These are phyloP conservation scores for Mesorhabditis spiculigera DNA, from an alignment of 2,888 invertebrate genomes.

Conservation along the genomic window DNA sequence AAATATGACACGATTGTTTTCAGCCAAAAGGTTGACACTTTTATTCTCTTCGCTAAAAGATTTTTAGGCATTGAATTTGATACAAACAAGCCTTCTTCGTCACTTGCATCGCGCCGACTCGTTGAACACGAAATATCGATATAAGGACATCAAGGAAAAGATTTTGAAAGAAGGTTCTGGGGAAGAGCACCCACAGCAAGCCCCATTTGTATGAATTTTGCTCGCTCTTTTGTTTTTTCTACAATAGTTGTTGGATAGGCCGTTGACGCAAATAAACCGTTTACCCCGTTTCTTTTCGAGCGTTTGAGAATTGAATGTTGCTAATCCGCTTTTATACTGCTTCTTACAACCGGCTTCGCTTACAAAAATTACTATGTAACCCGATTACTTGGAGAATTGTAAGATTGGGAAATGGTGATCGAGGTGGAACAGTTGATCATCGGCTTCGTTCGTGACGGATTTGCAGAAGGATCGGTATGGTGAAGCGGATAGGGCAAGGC, in stretches of 20 bases:
- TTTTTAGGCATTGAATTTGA: constrained; percentile 74
- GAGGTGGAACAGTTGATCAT: too few species aligned
- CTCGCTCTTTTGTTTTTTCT: not conserved
- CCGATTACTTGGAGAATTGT: too few species aligned
- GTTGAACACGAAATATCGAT: constrained; percentile 45
- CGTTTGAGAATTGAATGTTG: too few species aligned
- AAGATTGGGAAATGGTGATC: too few species aligned
- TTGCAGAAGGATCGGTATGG: too few species aligned
- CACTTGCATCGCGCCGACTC: constrained; percentile 42
- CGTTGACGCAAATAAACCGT: not conserved
- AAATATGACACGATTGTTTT: constrained; percentile 90
- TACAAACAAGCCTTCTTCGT: constrained; percentile 69
- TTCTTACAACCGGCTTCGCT: too few species aligned
- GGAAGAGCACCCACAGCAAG: constrained; percentile 46
- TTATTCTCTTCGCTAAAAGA: not conserved
- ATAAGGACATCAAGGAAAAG: constrained; percentile 46
- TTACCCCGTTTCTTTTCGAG: not conserved
- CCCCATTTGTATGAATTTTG: constrained; percentile 47
- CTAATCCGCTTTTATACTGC: too few species aligned
- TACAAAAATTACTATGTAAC: too few species aligned
- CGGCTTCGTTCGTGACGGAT: too few species aligned
- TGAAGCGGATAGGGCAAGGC: too few species aligned
- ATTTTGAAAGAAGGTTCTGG: constrained; percentile 48
- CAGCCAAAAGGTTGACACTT: constrained; percentile 64
- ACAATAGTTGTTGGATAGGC: not conserved